Percentiles rank a stretch among this genome's conserved stretches.
phyloP scores from a whole-genome alignment of 2,113 vertebrate genomes.

The Aspidoscelis tigris region DNA sequence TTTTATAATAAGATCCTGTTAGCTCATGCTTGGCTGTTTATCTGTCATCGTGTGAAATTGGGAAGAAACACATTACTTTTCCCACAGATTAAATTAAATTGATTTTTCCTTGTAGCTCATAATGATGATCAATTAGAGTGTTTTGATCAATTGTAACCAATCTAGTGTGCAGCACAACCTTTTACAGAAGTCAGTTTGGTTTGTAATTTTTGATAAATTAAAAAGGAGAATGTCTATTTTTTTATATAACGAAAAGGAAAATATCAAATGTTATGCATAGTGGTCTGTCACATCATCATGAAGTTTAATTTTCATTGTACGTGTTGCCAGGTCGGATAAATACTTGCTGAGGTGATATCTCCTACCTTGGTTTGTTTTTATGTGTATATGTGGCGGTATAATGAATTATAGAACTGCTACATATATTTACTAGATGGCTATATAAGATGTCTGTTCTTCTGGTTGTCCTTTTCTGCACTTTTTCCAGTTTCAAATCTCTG shows the following conservation, averaged over 20 bases:
- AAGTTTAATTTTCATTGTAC: neutral
- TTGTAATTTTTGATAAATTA: neutral
- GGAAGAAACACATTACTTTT: neutral
- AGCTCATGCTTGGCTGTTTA: neutral
- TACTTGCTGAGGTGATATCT: neutral
- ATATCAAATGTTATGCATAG: neutral
- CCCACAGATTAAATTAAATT: constrained; percentile 5
- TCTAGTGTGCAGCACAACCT: neutral
- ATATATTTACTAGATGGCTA: no score
- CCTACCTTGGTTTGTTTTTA: no score
- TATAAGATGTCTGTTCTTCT: no score
- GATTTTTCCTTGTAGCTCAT: neutral
- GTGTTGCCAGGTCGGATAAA: neutral
- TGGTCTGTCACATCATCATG: neutral
- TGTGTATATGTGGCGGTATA: no score
- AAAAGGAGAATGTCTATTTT: neutral
- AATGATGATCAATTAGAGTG: constrained; percentile 28
- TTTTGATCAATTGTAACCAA: neutral
- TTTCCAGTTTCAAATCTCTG: no score
- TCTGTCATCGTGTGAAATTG: constrained; percentile 8
- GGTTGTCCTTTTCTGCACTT: no score
- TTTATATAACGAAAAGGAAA: neutral
- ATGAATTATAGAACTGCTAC: no score
- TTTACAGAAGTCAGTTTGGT: neutral
- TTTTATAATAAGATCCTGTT: constrained; percentile 23